A percentile compares a stretch with the other conserved stretches of the same genome.
Evolutionary conservation across 2,888 invertebrate genomes (phyloP).

Genomic region (Lamellibrachia satsuma): DNA sequence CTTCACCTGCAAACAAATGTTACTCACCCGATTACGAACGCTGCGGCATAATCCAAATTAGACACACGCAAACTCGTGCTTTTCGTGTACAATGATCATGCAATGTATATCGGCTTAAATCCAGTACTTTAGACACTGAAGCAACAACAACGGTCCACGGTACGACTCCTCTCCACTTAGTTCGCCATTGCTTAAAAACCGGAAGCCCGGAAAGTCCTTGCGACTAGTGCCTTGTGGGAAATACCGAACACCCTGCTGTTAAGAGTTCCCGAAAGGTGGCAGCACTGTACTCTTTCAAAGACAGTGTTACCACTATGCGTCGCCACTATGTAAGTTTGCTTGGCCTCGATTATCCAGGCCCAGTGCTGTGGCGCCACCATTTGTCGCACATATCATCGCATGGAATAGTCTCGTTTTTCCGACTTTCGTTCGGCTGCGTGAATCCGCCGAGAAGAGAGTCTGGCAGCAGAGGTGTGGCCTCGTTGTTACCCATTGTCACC

Average conservation of each 20-base stretch:
- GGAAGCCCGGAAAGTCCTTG: neutral
- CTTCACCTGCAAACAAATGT: neutral
- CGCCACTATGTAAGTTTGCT: too few relatives aligned
- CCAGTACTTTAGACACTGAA: neutral
- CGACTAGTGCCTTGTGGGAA: neutral
- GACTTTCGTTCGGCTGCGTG: too few relatives aligned
- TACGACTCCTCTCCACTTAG: neutral
- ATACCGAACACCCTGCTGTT: neutral
- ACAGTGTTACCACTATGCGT: too few relatives aligned
- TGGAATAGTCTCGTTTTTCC: too few relatives aligned
- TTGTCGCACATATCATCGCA: too few relatives aligned
- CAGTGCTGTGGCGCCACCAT: too few relatives aligned
- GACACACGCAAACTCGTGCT: neutral
- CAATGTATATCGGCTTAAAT: neutral
- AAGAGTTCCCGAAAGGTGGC: neutral
- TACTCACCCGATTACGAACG: constrained; percentile 8
- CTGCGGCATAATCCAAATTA: constrained; percentile 10
- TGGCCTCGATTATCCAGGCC: too few relatives aligned
- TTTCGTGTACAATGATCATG: neutral
- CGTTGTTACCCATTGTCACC: too few relatives aligned
- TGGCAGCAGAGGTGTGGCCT: too few relatives aligned
- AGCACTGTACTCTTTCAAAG: neutral
- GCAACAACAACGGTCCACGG: neutral
- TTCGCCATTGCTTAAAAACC: neutral
- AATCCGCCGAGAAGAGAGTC: too few relatives aligned